These are phyloP conservation scores for Epiblema foenella DNA, from an alignment of 2,888 invertebrate genomes.

Conservation along the genomic window DNA sequence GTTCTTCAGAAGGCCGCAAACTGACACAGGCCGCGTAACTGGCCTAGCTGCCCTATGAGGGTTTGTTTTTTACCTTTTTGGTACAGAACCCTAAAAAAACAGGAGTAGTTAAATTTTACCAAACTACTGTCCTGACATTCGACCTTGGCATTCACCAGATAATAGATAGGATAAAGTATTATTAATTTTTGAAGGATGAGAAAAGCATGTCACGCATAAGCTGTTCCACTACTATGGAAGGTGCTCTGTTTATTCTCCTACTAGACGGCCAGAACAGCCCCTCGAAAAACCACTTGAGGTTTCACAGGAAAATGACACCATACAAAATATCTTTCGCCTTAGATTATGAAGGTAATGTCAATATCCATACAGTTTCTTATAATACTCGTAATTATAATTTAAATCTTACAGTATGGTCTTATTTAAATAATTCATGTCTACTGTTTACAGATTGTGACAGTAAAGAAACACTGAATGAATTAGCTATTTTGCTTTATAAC, in stretches of 20 bases:
- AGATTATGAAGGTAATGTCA: slow-evolving; percentile 64
- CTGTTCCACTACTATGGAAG: slow-evolving; percentile 79
- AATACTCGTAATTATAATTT: not conserved
- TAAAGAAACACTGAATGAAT: slow-evolving; percentile 56
- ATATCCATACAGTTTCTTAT: no score
- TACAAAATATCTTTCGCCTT: slow-evolving; percentile 89
- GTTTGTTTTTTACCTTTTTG: no score
- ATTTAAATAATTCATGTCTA: slow-evolving; percentile 15
- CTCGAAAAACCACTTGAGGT: slow-evolving; percentile 79
- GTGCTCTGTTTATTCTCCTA: slow-evolving; percentile 82
- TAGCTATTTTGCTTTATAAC: slow-evolving; percentile 62
- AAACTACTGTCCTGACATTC: no score
- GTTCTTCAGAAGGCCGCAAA: no score
- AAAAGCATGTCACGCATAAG: slow-evolving; percentile 61
- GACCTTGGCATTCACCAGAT: no score
- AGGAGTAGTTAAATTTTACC: no score
- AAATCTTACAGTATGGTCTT: not conserved
- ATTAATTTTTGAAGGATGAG: slow-evolving; percentile 49
- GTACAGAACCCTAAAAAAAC: no score
- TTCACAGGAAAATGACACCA: slow-evolving; percentile 90
- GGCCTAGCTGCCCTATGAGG: no score
- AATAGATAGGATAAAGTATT: not conserved
- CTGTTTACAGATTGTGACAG: slow-evolving; percentile 55
- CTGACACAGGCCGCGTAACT: no score
- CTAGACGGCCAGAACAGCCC: slow-evolving; percentile 85